These are phyloP conservation scores for Halyomorpha halys DNA, from an alignment of 1,140 invertebrate genomes.

Conservation along the genomic window DNA sequence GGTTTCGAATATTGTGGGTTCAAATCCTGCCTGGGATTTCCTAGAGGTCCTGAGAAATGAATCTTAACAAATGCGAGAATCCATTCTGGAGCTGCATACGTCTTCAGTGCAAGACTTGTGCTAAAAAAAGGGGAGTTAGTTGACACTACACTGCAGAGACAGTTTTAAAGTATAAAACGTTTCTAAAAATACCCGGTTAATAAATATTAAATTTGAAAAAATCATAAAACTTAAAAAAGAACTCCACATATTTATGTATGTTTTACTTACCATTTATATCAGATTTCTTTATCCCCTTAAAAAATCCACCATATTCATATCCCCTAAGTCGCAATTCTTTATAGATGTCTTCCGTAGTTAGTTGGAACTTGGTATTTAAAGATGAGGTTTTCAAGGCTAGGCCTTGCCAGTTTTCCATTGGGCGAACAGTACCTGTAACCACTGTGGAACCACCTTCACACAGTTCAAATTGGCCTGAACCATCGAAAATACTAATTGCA, in stretches of 20 bases:
- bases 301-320: constrained; percentile 84
- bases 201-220: too few relatives aligned
- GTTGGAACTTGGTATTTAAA: constrained; percentile 32
- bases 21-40: too few relatives aligned
- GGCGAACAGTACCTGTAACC: constrained; percentile 60
- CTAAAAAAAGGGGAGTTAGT: too few relatives aligned
- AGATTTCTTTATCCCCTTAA: constrained; percentile 63
- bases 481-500: constrained; percentile 76
- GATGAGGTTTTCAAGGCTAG: not conserved
- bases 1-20: too few relatives aligned
- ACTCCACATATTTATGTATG: not conserved
- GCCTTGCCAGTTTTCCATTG: not conserved
- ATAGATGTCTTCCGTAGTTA: constrained; percentile 73
- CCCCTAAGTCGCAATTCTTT: constrained; percentile 86
- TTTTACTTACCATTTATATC: constrained; percentile 48
- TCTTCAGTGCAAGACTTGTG: too few relatives aligned
- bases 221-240: not conserved
- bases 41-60: too few relatives aligned
- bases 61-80: too few relatives aligned
- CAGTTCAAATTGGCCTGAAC: constrained; percentile 84
- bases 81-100: too few relatives aligned
- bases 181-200: too few relatives aligned
- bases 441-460: constrained; percentile 75
- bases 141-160: too few relatives aligned
- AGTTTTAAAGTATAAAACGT: too few relatives aligned